phyloP scores from a whole-genome alignment of 2,888 invertebrate species.

The Teleiodes luculella region DNA sequence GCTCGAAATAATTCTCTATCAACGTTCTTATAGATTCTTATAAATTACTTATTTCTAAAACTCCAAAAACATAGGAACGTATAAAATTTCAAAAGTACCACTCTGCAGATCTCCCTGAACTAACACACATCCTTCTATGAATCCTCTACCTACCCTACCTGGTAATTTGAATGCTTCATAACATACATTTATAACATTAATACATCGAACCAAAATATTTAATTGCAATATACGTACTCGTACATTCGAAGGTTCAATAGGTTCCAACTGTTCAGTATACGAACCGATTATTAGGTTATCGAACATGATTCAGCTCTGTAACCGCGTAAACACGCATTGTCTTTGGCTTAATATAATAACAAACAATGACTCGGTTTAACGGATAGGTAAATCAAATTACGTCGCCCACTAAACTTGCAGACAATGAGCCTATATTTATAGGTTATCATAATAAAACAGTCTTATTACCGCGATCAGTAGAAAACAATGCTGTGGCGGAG shows the following conservation, averaged over 20 bases:
- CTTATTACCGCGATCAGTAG: conserved; percentile 69
- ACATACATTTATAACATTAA: too few species aligned
- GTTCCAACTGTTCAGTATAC: conserved; percentile 11
- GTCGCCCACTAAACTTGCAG: conserved; percentile 48
- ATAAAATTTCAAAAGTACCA: too few species aligned
- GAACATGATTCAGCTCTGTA: conserved; percentile 47
- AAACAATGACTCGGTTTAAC: conserved; percentile 61
- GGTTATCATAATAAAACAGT: conserved; percentile 37
- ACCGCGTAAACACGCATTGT: conserved; percentile 48
- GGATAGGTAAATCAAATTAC: conserved; percentile 69
- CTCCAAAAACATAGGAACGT: too few species aligned
- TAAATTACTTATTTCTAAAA: too few species aligned
- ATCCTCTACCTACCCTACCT: too few species aligned
- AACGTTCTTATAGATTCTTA: too few species aligned
- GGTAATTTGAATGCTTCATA: too few species aligned
- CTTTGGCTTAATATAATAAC: conserved; percentile 50
- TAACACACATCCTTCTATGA: too few species aligned
- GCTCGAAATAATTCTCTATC: too few species aligned
- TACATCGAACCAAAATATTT: too few species aligned
- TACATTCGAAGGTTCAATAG: not conserved
- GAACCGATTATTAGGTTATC: conserved; percentile 31
- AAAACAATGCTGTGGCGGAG: conserved; percentile 62
- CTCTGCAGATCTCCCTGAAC: too few species aligned
- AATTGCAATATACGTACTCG: too few species aligned
- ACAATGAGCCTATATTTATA: conserved; percentile 58